Percentiles rank a stretch among this genome's conserved stretches.
Conservation (phyloP, 2,113 vertebrate species). For the Puntigrus tetrazona region DNA sequence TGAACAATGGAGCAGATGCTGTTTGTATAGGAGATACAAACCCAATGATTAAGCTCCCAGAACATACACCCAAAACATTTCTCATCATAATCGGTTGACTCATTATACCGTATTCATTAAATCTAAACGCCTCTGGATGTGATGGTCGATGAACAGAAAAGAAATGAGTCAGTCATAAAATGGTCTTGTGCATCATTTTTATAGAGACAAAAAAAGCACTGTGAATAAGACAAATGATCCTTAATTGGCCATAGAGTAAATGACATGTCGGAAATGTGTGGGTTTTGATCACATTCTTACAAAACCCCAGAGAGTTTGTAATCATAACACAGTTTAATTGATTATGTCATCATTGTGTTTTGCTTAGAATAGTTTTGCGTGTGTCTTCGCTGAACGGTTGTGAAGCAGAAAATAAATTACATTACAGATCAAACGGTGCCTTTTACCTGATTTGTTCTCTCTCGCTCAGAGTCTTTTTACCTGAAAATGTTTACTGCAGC, state of each 20-base stretch:
- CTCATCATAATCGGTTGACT: conserved; percentile 25
- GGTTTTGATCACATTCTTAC: conserved; percentile 30
- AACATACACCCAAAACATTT: conserved; percentile 33
- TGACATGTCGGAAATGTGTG: conserved; percentile 32
- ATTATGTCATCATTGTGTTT: conserved; percentile 42
- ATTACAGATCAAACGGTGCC: neutral
- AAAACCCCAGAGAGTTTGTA: conserved; percentile 17
- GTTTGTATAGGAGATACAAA: conserved; percentile 35
- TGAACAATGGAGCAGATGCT: conserved; percentile 40
- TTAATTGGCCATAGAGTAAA: conserved; percentile 49
- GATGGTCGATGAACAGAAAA: conserved; percentile 43
- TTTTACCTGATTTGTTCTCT: conserved; percentile 22
- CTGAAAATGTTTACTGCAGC: neutral
- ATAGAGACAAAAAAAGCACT: conserved; percentile 36
- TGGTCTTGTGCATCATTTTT: conserved; percentile 36
- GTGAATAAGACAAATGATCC: conserved; percentile 46
- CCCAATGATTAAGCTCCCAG: conserved; percentile 37
- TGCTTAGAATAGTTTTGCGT: conserved; percentile 31
- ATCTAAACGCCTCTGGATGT: conserved; percentile 10
- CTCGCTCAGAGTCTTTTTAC: neutral
- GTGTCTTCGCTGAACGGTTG: conserved; percentile 11
- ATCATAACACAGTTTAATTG: conserved; percentile 28
- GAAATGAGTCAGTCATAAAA: conserved; percentile 29
- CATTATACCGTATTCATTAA: conserved; percentile 46
- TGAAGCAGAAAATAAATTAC: conserved; percentile 18